These are phyloP conservation scores for Lamellibrachia luymesi DNA, from an alignment of 1,140 invertebrate species.

Conservation along the genomic window DNA sequence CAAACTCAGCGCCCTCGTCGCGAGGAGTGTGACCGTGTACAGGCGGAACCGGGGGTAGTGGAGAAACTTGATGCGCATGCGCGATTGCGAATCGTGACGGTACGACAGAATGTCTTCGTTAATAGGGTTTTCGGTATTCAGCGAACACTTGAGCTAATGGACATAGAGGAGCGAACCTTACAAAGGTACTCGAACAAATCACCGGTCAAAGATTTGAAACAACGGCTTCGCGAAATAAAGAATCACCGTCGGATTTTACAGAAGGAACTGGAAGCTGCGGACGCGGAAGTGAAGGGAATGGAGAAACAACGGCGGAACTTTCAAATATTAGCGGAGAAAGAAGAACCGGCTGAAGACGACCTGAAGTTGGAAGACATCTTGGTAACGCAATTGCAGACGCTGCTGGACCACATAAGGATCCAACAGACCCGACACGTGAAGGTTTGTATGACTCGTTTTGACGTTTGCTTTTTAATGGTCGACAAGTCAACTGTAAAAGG, in stretches of 20 bases:
- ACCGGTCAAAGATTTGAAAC: conserved; percentile 8
- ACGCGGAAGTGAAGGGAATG: not conserved
- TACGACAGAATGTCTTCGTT: not conserved
- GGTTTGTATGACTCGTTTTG: not conserved
- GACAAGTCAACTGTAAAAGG: too few relatives aligned
- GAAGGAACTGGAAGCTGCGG: not conserved
- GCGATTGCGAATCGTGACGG: not conserved
- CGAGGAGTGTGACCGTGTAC: not conserved
- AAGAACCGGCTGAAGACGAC: not conserved
- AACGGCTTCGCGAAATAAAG: not conserved
- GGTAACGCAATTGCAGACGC: not conserved
- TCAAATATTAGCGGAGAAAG: not conserved
- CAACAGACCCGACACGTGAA: not conserved
- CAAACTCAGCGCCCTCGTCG: not conserved
- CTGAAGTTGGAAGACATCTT: not conserved
- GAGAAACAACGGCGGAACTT: not conserved
- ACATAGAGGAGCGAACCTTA: not conserved
- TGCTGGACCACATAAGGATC: not conserved
- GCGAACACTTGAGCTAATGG: not conserved
- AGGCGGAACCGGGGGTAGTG: not conserved
- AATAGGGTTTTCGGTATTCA: not conserved
- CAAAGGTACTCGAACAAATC: not conserved
- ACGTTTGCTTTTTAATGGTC: not conserved
- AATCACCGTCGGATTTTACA: not conserved
- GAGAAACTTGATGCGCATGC: not conserved